A percentile compares a stretch with the other conserved stretches of the same genome.
Evolutionary conservation across 2,888 invertebrate species (phyloP).

Genomic region (Eudasyphora cyanicolor): DNA sequence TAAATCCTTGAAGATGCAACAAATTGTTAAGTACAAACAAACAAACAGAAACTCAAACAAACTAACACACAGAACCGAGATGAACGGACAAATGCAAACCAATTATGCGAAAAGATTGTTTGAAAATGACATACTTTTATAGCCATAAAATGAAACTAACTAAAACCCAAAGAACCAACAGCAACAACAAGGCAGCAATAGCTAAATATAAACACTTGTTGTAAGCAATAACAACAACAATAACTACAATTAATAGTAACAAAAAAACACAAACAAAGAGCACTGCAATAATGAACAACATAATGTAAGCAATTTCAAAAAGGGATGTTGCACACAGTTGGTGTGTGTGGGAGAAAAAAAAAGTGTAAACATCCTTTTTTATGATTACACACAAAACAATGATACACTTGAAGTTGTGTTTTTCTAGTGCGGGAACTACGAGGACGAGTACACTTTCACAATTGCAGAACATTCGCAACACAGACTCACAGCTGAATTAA

Average conservation of each 20-base stretch:
- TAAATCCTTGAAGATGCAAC: slow-evolving; percentile 29
- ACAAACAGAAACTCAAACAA: background rate
- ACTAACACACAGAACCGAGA: background rate
- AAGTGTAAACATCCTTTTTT: slow-evolving; percentile 47
- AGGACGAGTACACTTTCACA: background rate
- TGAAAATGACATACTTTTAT: background rate
- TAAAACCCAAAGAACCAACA: background rate
- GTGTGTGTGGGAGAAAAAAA: slow-evolving; percentile 19
- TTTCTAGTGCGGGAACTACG: background rate
- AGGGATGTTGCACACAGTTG: slow-evolving; percentile 41
- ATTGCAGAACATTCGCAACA: background rate
- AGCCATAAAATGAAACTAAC: background rate
- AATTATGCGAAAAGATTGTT: background rate
- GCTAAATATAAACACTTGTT: slow-evolving; percentile 16
- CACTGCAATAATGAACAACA: slow-evolving; percentile 51
- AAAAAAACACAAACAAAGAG: slow-evolving; percentile 11
- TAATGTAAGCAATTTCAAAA: slow-evolving; percentile 53
- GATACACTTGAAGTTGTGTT: slow-evolving; percentile 53
- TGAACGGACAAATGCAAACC: background rate
- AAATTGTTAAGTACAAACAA: slow-evolving; percentile 7
- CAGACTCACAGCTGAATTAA: background rate
- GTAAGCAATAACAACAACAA: slow-evolving; percentile 12
- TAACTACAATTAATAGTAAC: slow-evolving; percentile 13
- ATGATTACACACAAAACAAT: slow-evolving; percentile 51
- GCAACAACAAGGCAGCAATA: background rate